Percentiles rank a stretch among this genome's conserved stretches.
These are phyloP conservation scores for Akabosia matsudoensis DNA, from an alignment of 1,140 invertebrate genomes.

Conservation along the genomic window DNA sequence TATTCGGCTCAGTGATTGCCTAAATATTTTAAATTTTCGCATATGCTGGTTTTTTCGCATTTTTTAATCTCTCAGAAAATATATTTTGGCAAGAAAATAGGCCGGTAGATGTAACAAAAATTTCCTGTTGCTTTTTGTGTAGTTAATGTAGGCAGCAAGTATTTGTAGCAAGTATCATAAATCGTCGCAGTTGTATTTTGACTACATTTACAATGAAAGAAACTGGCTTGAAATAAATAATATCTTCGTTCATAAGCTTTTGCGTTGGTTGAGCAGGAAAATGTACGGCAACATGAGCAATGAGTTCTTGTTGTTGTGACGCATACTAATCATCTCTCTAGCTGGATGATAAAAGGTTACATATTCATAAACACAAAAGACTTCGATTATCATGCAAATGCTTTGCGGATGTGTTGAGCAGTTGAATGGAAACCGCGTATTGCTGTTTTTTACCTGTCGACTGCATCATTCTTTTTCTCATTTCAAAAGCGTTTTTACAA, in stretches of 20 bases:
- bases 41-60: too few relatives aligned
- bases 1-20: too few relatives aligned
- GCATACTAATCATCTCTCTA: slow-evolving; percentile 10
- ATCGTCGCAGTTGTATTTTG: not conserved
- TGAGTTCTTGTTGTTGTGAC: slow-evolving; percentile 12
- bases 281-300: slow-evolving; percentile 1
- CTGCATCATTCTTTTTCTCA: not conserved
- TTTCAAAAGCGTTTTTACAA: not conserved
- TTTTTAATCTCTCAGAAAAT: too few relatives aligned
- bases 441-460: slow-evolving; percentile 7
- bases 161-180: slow-evolving; percentile 11
- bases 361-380: slow-evolving; percentile 7
- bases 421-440: slow-evolving; percentile 40
- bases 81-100: too few relatives aligned
- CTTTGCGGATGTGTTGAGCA: slow-evolving; percentile 27
- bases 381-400: slow-evolving; percentile 25
- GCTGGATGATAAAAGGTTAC: not conserved
- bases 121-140: too few relatives aligned
- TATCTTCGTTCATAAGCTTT: not conserved
- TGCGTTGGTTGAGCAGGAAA: not conserved
- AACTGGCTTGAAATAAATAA: too few relatives aligned
- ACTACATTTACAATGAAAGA: not conserved
- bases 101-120: too few relatives aligned
- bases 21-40: too few relatives aligned
- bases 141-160: too few relatives aligned